Conservation (phyloP, 1,140 invertebrate species). For the Pogonomyrmex californicus region DNA sequence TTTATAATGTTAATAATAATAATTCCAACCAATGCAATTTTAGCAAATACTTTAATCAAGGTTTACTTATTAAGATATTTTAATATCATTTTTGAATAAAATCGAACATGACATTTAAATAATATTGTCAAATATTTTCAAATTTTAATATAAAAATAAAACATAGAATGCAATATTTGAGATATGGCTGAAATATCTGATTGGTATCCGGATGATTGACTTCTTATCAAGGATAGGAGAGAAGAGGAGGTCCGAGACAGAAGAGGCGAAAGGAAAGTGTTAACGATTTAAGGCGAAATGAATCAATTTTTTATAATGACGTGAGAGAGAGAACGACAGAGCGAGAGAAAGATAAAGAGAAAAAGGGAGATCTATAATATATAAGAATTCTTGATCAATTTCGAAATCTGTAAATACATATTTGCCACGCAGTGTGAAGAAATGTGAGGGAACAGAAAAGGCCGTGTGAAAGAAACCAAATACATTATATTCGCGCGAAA, state of each 20-base stretch:
- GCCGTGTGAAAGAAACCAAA: background rate
- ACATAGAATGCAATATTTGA: background rate
- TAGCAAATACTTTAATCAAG: too few relatives aligned
- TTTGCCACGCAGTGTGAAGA: slow-evolving; percentile 17
- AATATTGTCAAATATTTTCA: background rate
- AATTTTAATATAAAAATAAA: slow-evolving; percentile 21
- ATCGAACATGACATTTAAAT: background rate
- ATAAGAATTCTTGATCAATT: slow-evolving; percentile 84
- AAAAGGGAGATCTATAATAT: slow-evolving; percentile 61
- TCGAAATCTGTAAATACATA: slow-evolving; percentile 73
- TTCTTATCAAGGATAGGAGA: slow-evolving; percentile 22
- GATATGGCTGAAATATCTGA: background rate
- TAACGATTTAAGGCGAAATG: slow-evolving; percentile 73
- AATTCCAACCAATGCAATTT: background rate
- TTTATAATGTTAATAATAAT: background rate
- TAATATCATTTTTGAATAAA: background rate
- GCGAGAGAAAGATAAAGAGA: slow-evolving; percentile 44
- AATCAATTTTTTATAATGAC: slow-evolving; percentile 78
- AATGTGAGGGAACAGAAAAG: slow-evolving; percentile 4
- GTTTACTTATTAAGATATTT: background rate
- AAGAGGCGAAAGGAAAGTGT: slow-evolving; percentile 67
- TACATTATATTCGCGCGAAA: slow-evolving; percentile 22
- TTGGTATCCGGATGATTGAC: slow-evolving; percentile 27
- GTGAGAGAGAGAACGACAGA: slow-evolving; percentile 24
- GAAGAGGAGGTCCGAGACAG: background rate